Percentiles rank a stretch among this genome's conserved stretches.
phyloP scores from a whole-genome alignment of 1,140 invertebrate species.

The Penaeus chinensis region DNA sequence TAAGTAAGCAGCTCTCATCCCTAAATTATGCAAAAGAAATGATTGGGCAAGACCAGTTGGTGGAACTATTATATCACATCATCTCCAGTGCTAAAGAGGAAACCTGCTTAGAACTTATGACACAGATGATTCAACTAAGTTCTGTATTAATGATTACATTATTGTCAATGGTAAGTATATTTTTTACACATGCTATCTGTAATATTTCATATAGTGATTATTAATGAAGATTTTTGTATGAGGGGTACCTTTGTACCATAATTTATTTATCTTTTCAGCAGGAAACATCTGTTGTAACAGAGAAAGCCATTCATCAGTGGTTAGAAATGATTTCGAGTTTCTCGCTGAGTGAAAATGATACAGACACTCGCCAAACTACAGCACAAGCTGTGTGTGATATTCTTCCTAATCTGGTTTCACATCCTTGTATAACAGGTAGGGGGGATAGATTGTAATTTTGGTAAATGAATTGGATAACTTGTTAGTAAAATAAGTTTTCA shows the following conservation, averaged over 20 bases:
- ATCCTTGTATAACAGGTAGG: conserved; percentile 37
- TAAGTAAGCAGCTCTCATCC: conserved; percentile 5
- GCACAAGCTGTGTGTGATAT: conserved; percentile 18
- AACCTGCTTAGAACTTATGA: no score
- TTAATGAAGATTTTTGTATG: background rate
- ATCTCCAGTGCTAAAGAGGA: no score
- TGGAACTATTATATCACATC: background rate
- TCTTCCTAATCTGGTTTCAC: conserved; percentile 21
- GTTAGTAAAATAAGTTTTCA: background rate
- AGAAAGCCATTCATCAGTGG: conserved; percentile 14
- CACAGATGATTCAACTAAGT: no score
- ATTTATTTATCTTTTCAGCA: background rate
- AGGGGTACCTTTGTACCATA: background rate
- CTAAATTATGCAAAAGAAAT: background rate
- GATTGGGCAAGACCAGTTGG: background rate
- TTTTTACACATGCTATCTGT: no score
- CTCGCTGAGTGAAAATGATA: conserved; percentile 23
- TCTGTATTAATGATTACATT: no score
- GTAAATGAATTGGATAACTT: background rate
- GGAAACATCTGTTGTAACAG: background rate
- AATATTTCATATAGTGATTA: no score
- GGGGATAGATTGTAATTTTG: background rate
- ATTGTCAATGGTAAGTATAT: no score
- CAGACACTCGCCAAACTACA: background rate
- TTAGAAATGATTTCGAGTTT: conserved; percentile 12